Evolutionary conservation across 1,140 invertebrate genomes (phyloP).

Genomic region (Tetramorium parvispinum): DNA sequence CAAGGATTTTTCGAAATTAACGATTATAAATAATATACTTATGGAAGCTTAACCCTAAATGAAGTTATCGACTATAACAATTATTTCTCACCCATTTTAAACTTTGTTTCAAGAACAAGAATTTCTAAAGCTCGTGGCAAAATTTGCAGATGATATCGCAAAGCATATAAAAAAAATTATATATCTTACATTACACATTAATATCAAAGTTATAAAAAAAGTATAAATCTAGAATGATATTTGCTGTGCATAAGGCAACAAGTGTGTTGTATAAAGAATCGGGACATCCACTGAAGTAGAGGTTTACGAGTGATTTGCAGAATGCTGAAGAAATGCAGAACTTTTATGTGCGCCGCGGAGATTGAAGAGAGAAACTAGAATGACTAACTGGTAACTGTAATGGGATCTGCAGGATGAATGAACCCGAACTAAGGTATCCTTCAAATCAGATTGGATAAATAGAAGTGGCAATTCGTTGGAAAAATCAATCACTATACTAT

Average conservation of each 20-base stretch:
- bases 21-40: slow-evolving; percentile 2
- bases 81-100: not conserved
- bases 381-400: slow-evolving; percentile 53
- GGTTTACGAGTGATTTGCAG: slow-evolving; percentile 57
- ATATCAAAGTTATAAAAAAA: not conserved
- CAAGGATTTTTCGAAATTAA: slow-evolving; percentile 22
- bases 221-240: not conserved
- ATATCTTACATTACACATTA: not conserved
- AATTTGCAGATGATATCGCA: not conserved
- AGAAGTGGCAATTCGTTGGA: slow-evolving; percentile 27
- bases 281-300: slow-evolving; percentile 3
- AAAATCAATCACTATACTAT: slow-evolving; percentile 17
- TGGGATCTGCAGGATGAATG: slow-evolving; percentile 55
- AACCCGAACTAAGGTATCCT: slow-evolving; percentile 34
- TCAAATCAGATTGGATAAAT: slow-evolving; percentile 50
- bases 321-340: slow-evolving; percentile 32
- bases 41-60: not conserved
- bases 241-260: slow-evolving; percentile 27
- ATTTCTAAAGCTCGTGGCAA: not conserved
- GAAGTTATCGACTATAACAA: not conserved
- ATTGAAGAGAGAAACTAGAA: slow-evolving; percentile 54
- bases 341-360: slow-evolving; percentile 21
- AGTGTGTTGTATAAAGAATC: slow-evolving; percentile 23
- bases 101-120: not conserved
- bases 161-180: not conserved